phyloP scores from a whole-genome alignment of 2,888 invertebrate species.

The Caenorhabditis uteleia region DNA sequence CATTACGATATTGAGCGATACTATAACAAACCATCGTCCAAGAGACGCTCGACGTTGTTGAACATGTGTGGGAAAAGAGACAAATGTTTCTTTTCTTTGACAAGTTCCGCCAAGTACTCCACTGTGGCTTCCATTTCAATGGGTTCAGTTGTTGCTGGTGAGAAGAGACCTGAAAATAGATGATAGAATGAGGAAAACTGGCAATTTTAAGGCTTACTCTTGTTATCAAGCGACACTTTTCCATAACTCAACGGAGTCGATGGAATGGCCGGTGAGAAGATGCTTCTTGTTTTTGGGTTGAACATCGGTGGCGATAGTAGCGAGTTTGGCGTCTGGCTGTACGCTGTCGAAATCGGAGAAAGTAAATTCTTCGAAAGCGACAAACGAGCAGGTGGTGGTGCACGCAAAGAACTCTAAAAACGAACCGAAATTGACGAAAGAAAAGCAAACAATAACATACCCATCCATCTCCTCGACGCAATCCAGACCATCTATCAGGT shows the following conservation, averaged over 20 bases:
- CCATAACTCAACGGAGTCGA: conserved; percentile 32
- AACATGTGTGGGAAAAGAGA: conserved; percentile 58
- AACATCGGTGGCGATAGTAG: conserved; percentile 20
- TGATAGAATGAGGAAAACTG: too few relatives aligned
- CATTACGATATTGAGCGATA: background rate
- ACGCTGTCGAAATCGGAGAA: conserved; percentile 27
- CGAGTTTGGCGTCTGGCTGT: conserved; percentile 26
- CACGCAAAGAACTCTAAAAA: conserved; percentile 20
- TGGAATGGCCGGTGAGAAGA: conserved; percentile 31
- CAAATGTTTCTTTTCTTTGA: conserved; percentile 62
- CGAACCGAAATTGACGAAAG: background rate
- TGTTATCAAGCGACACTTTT: conserved; percentile 14
- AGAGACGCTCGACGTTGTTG: conserved; percentile 59
- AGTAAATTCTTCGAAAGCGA: conserved; percentile 13
- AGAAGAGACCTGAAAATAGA: background rate
- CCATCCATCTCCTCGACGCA: conserved; percentile 18
- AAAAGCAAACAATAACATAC: background rate
- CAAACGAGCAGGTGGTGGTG: conserved; percentile 33
- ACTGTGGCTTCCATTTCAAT: conserved; percentile 41
- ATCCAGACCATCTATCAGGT: conserved; percentile 7
- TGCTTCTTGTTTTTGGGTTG: conserved; percentile 8
- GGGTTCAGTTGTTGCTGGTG: conserved; percentile 21
- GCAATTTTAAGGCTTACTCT: too few relatives aligned
- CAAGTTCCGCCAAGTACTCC: conserved; percentile 56
- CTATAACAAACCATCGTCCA: conserved; percentile 53